Conservation (phyloP, 2,888 invertebrate genomes). For the Heliconius hortense region DNA sequence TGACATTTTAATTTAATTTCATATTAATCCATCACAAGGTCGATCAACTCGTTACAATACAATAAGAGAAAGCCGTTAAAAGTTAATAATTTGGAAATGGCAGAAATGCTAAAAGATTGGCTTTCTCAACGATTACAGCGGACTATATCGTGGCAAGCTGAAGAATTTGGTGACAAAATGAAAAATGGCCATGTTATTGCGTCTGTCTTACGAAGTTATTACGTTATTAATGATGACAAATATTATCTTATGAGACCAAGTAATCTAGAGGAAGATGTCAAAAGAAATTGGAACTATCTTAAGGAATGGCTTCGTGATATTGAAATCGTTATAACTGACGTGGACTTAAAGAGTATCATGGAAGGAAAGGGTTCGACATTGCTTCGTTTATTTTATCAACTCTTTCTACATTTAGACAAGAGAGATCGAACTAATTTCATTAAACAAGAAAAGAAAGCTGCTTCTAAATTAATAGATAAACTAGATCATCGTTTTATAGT, state of each 20-base stretch:
- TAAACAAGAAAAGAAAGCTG: slow-evolving; percentile 71
- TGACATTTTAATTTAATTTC: not conserved
- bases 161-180: slow-evolving; percentile 80
- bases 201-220: slow-evolving; percentile 80
- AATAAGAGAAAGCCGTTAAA: not conserved
- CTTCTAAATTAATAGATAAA: slow-evolving; percentile 67
- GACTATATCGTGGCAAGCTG: slow-evolving; percentile 78
- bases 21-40: not conserved
- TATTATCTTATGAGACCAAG: slow-evolving; percentile 71
- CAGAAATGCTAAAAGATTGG: slow-evolving; percentile 83
- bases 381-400: slow-evolving; percentile 82
- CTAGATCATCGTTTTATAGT: slow-evolving; percentile 66
- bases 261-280: slow-evolving; percentile 63
- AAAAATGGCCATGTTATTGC: slow-evolving; percentile 82
- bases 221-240: slow-evolving; percentile 81
- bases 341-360: slow-evolving; percentile 74
- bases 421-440: slow-evolving; percentile 81
- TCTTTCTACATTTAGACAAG: slow-evolving; percentile 83
- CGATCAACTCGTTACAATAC: not conserved
- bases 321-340: slow-evolving; percentile 68
- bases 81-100: slow-evolving; percentile 61
- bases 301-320: slow-evolving; percentile 78
- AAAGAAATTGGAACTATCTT: slow-evolving; percentile 79
- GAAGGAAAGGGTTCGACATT: slow-evolving; percentile 76
- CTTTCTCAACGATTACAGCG: slow-evolving; percentile 79